phyloP scores from a whole-genome alignment of 2,888 invertebrate species.

The Hemistola chrysoprasaria region DNA sequence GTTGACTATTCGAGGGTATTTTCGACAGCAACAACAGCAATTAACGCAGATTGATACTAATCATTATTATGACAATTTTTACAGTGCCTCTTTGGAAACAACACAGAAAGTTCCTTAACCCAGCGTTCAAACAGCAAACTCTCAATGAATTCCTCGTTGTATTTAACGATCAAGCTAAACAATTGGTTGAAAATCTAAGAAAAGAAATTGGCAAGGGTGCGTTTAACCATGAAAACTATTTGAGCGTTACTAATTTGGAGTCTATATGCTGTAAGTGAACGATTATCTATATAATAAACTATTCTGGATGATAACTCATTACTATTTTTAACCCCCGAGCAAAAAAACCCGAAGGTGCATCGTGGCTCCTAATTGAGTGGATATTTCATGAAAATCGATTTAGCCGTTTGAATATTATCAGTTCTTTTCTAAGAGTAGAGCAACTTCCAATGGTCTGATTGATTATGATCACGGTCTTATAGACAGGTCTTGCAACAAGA shows the following conservation, averaged over 20 bases:
- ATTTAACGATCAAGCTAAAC: constrained; percentile 33
- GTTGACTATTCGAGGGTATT: too few relatives aligned
- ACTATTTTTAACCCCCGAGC: too few relatives aligned
- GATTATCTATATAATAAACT: background rate
- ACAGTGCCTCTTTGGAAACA: constrained; percentile 36
- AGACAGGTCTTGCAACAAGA: too few relatives aligned
- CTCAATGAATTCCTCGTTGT: constrained; percentile 32
- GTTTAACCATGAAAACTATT: constrained; percentile 25
- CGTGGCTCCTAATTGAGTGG: too few relatives aligned
- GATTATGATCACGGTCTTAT: too few relatives aligned
- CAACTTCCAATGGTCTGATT: too few relatives aligned
- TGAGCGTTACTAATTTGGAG: constrained; percentile 29
- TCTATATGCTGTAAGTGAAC: constrained; percentile 35
- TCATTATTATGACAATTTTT: constrained; percentile 9
- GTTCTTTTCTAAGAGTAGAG: too few relatives aligned
- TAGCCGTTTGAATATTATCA: too few relatives aligned
- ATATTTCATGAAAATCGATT: too few relatives aligned
- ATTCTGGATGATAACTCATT: too few relatives aligned
- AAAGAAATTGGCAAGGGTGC: constrained; percentile 21
- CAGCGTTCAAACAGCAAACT: constrained; percentile 33
- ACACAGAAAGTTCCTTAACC: constrained; percentile 34
- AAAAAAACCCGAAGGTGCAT: too few relatives aligned
- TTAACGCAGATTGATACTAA: background rate
- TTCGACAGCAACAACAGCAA: too few relatives aligned
- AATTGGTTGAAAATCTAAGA: constrained; percentile 21